Evolutionary conservation across 1,140 invertebrate genomes (phyloP), one percentile per base, ranked within the genome.

Genomic region (Sesamia nonagrioides): DNA sequence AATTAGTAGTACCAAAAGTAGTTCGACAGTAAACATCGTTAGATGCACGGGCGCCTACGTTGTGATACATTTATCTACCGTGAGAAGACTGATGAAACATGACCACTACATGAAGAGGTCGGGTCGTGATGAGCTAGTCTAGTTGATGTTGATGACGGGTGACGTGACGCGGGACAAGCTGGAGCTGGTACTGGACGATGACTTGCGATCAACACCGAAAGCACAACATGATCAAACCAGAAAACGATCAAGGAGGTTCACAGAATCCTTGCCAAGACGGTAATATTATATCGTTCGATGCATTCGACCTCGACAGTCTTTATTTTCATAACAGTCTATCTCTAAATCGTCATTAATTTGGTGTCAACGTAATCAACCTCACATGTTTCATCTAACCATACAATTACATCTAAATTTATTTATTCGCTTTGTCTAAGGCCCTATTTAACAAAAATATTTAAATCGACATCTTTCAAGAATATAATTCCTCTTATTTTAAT

Each of bases 41-140:
- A 79, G 82, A 90, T 92, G 89, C 83, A 92, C 91, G 93, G 93
- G 93, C 93, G 93, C 91, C 89, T 93, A 94, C 85, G 85, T 93
- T 95, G 93, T 95, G 93, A 95, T 95, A 95, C 93, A 94, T 90
- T 94, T 94, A 94, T 94, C 93, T 94, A 94, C 89, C 89, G 88
- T 93, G 91, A 91, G 84, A 88, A 93, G 86, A 89, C 89, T 88
- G 87, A 93, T 92, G 90, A 87, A 75, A 81, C 82, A 91, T 92
- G 92, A 88, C 86, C 85, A 82, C 91, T 94, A 94, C 84, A 92
- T 92, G 92, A 90, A 86, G 87, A 91, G 86, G 87, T 86, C 86
- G 86, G 91, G 87, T 88, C 89, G 89, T 90, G 92, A 84, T 89
- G 89, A 89, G 79, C 87, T 89, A 90, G 42, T 84, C 89, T 91